A percentile compares a stretch with the other conserved stretches of the same genome.
Conservation (phyloP, 2,113 vertebrate genomes). For the Murina feae region DNA sequence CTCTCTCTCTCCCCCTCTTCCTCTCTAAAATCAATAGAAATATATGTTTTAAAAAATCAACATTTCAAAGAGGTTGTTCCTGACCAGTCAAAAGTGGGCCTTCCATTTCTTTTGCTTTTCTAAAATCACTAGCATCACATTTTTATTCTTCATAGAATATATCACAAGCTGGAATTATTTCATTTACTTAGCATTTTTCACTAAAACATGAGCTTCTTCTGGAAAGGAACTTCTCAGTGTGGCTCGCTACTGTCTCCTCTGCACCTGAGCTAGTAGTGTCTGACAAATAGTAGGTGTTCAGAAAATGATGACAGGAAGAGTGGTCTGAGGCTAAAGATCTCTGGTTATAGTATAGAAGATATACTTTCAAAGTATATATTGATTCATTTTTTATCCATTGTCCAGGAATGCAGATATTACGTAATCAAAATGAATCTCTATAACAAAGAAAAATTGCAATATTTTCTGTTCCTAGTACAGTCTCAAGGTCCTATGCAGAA, state of each 20-base stretch:
- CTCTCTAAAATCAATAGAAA: no score
- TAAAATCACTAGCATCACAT: background rate
- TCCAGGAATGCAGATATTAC: background rate
- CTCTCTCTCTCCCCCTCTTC: no score
- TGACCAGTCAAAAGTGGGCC: background rate
- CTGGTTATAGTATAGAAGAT: background rate
- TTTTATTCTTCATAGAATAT: background rate
- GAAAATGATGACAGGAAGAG: background rate
- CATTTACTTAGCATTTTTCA: background rate
- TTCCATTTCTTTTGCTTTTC: background rate
- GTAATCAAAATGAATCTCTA: background rate
- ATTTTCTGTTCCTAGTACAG: background rate
- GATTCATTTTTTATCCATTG: background rate
- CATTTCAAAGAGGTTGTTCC: background rate
- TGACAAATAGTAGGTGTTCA: background rate
- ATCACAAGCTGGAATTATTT: background rate
- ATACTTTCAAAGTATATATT: background rate
- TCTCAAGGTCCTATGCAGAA: background rate
- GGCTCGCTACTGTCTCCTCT: background rate
- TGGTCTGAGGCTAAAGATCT: background rate
- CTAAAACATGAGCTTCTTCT: background rate
- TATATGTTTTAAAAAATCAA: background rate
- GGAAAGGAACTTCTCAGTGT: background rate
- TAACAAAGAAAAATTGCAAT: background rate
- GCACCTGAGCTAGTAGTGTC: background rate